phyloP scores from a whole-genome alignment of 2,888 invertebrate species.

The Drosophila austrosaltans region DNA sequence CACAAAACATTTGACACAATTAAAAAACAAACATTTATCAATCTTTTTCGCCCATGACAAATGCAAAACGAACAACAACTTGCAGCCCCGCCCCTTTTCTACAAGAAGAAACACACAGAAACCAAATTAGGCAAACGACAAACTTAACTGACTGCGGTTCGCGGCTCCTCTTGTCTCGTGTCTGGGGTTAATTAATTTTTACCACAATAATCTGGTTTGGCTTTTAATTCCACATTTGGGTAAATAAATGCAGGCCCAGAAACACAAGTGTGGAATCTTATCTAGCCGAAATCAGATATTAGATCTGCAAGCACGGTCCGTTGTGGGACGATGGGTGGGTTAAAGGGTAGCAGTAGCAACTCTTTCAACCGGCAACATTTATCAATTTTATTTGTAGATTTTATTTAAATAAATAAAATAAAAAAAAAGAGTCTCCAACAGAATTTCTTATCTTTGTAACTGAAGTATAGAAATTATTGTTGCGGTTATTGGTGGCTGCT shows the following conservation, averaged over 20 bases:
- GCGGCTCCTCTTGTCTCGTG: slow-evolving; percentile 51
- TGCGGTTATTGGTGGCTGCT: not conserved
- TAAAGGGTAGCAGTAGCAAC: not conserved
- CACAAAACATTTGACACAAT: slow-evolving; percentile 55
- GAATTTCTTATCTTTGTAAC: not conserved
- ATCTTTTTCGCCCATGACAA: slow-evolving; percentile 32
- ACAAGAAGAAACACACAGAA: not conserved
- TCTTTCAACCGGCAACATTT: slow-evolving; percentile 36
- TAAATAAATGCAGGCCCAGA: slow-evolving; percentile 52
- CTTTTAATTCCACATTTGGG: slow-evolving; percentile 39
- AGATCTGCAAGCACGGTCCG: too few species aligned
- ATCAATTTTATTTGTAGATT: slow-evolving; percentile 12
- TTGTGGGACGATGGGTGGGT: not conserved
- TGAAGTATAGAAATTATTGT: not conserved
- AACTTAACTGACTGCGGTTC: slow-evolving; percentile 9
- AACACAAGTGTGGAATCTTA: slow-evolving; percentile 44
- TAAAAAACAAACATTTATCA: slow-evolving; percentile 44
- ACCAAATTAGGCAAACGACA: slow-evolving; percentile 57
- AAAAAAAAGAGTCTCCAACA: not conserved
- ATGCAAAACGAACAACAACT: slow-evolving; percentile 11
- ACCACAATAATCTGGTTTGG: slow-evolving; percentile 59
- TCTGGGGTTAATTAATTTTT: slow-evolving; percentile 66
- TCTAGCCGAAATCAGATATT: slow-evolving; percentile 26
- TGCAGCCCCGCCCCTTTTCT: slow-evolving; percentile 21
- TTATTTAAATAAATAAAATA: slow-evolving; percentile 14